phyloP scores from a whole-genome alignment of 2,113 vertebrate genomes.

The Festucalex cinctus region DNA sequence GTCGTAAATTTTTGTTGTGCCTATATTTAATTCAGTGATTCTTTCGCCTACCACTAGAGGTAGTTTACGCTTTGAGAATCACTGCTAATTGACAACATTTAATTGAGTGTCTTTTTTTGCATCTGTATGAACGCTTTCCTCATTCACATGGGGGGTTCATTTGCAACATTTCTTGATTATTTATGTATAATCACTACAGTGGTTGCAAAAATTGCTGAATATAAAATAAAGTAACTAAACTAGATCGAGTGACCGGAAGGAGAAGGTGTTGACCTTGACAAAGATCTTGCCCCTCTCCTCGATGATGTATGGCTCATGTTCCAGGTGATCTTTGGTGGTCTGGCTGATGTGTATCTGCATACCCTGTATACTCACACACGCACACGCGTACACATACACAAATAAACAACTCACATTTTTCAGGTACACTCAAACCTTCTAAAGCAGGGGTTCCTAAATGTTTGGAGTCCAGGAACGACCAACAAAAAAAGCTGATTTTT shows the following conservation, averaged over 20 bases:
- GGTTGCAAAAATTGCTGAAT: not conserved
- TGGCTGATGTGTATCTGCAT: conserved; percentile 79
- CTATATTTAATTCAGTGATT: too few relatives aligned
- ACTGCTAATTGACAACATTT: too few relatives aligned
- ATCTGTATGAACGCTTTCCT: too few relatives aligned
- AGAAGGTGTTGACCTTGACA: conserved; percentile 61
- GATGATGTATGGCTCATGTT: conserved; percentile 73
- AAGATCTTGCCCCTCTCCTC: conserved; percentile 74
- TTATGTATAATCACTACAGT: too few relatives aligned
- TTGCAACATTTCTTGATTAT: too few relatives aligned
- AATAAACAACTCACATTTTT: not conserved
- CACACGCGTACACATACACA: conserved; percentile 32
- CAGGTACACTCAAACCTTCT: not conserved
- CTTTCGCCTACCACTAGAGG: too few relatives aligned
- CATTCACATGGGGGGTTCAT: too few relatives aligned
- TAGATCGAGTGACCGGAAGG: not conserved
- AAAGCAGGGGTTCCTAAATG: not conserved
- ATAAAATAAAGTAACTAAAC: not conserved
- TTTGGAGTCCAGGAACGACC: too few relatives aligned
- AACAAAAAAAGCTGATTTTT: too few relatives aligned
- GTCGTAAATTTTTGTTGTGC: too few relatives aligned
- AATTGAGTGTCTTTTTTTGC: too few relatives aligned
- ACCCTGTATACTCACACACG: conserved; percentile 57
- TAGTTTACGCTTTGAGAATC: too few relatives aligned
- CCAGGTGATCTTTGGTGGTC: conserved; percentile 75